A percentile compares a stretch with the other conserved stretches of the same genome.
Evolutionary conservation across 2,888 invertebrate species (phyloP).

Genomic region (Osmoderma eremita): DNA sequence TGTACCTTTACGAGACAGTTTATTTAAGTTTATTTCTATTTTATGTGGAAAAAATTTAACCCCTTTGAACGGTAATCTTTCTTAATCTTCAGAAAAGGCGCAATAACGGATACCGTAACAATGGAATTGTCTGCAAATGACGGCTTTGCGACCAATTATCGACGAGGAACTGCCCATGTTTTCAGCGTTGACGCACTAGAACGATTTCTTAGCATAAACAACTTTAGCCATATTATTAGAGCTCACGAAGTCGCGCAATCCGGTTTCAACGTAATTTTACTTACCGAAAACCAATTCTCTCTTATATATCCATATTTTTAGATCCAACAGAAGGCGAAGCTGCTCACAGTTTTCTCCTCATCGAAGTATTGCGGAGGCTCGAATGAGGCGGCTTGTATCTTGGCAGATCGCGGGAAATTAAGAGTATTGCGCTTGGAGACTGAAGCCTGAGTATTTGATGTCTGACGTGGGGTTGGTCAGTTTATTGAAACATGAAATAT

Average conservation of each 20-base stretch:
- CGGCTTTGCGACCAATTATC: slow-evolving; percentile 75
- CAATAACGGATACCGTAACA: slow-evolving; percentile 64
- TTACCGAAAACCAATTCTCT: not conserved
- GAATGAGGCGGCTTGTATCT: slow-evolving; percentile 78
- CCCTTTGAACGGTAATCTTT: no score
- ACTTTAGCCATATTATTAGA: slow-evolving; percentile 75
- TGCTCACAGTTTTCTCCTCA: slow-evolving; percentile 80
- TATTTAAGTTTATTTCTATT: no score
- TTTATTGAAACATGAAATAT: not conserved
- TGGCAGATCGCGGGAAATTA: slow-evolving; percentile 73
- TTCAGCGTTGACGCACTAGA: slow-evolving; percentile 77
- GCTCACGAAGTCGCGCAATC: slow-evolving; percentile 79
- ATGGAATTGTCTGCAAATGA: slow-evolving; percentile 69
- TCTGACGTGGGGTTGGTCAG: no score
- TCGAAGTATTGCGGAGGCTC: slow-evolving; percentile 77
- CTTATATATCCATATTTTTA: slow-evolving; percentile 53
- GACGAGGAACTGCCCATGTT: slow-evolving; percentile 78
- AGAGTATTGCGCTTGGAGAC: slow-evolving; percentile 67
- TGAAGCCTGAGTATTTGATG: not conserved
- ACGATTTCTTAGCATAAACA: slow-evolving; percentile 73
- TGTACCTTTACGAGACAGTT: no score
- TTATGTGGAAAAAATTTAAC: no score
- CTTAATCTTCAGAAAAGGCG: slow-evolving; percentile 58
- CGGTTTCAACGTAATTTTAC: slow-evolving; percentile 72
- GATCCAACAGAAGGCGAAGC: slow-evolving; percentile 75